Evolutionary conservation across 2,113 vertebrate genomes (phyloP).

Genomic region (Menidia beryllina): DNA sequence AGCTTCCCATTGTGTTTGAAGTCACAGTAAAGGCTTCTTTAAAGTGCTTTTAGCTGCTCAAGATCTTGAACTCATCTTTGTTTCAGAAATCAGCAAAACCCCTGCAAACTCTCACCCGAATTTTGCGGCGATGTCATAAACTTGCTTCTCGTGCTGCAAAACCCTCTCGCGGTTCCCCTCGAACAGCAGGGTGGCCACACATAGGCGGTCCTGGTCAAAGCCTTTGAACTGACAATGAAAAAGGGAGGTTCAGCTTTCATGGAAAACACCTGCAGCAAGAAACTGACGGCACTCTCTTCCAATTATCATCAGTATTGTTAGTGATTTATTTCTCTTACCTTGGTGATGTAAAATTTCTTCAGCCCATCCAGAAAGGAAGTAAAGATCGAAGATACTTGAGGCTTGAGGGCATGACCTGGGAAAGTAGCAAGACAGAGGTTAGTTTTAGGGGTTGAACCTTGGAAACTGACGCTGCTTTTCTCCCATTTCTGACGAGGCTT

Average conservation of each 20-base stretch:
- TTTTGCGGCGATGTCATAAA: constrained; percentile 98
- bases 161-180: constrained; percentile 96
- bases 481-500: constrained; percentile 42
- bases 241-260: constrained; percentile 20
- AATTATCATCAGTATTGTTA: no score
- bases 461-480: constrained; percentile 20
- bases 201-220: constrained; percentile 92
- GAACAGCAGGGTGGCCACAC: constrained; percentile 95
- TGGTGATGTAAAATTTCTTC: constrained; percentile 99
- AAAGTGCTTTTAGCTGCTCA: neutral
- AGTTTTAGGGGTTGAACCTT: constrained; percentile 10
- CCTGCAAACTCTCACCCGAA: constrained; percentile 87
- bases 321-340: constrained; percentile 82
- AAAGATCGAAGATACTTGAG: constrained; percentile 98
- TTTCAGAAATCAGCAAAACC: neutral
- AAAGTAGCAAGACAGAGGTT: constrained; percentile 47
- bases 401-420: constrained; percentile 97
- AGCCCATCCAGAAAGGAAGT: constrained; percentile 97
- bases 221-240: constrained; percentile 93
- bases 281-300: neutral
- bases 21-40: constrained; percentile 9
- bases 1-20: constrained; percentile 1
- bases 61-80: neutral
- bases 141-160: constrained; percentile 98
- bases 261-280: constrained; percentile 17